A percentile compares a stretch with the other conserved stretches of the same genome.
Evolutionary conservation across 2,888 invertebrate genomes (phyloP).

Genomic region (Isoperla grammatica): DNA sequence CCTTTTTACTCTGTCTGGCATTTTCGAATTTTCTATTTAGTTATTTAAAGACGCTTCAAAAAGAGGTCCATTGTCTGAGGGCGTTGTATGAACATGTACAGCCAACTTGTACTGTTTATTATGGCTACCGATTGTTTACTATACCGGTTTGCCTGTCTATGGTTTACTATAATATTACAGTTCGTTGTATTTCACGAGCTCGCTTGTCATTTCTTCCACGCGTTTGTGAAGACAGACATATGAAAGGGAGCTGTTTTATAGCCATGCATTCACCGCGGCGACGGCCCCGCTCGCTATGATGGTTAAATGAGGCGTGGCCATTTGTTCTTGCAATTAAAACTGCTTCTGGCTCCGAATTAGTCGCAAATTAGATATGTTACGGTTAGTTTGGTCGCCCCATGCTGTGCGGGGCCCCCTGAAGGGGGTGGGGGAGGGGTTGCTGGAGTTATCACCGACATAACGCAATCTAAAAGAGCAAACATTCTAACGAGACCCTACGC

Average conservation of each 20-base stretch:
- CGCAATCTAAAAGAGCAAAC: slow-evolving; percentile 6
- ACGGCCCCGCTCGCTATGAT: slow-evolving; percentile 22
- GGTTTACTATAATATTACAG: too few relatives aligned
- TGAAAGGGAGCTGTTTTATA: not conserved
- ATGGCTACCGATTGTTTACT: too few relatives aligned
- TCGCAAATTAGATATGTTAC: slow-evolving; percentile 29
- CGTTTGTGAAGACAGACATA: too few relatives aligned
- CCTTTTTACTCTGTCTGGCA: too few relatives aligned
- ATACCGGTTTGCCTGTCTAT: too few relatives aligned
- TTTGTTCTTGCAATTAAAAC: slow-evolving; percentile 30
- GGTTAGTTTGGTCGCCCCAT: slow-evolving; percentile 27
- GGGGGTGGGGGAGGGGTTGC: slow-evolving; percentile 5
- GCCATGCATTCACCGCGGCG: not conserved
- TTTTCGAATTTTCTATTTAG: too few relatives aligned
- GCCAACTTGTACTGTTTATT: too few relatives aligned
- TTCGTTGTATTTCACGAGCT: too few relatives aligned
- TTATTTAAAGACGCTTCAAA: too few relatives aligned
- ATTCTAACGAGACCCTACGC: not conserved
- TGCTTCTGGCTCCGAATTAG: slow-evolving; percentile 26
- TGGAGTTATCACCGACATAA: slow-evolving; percentile 12
- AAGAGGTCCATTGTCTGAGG: too few relatives aligned
- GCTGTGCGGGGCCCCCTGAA: slow-evolving; percentile 5
- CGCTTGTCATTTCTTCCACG: too few relatives aligned
- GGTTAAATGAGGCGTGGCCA: slow-evolving; percentile 29
- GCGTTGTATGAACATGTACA: too few relatives aligned